Conservation (phyloP, 2,888 invertebrate species). For the Sarcophaga variegata region DNA sequence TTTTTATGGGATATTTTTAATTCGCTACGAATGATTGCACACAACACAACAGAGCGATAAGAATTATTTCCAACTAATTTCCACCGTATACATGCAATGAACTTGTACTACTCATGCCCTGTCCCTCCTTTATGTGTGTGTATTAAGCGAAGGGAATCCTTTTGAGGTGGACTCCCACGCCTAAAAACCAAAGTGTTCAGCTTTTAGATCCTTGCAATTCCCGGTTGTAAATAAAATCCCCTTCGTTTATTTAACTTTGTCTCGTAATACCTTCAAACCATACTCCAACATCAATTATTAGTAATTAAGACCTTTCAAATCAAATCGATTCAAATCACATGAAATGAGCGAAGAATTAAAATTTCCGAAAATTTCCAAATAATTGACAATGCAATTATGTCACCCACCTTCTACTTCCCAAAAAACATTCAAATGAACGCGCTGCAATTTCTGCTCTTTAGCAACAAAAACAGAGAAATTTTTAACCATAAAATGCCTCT, state of each 20-base stretch:
- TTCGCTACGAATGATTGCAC: neutral
- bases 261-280: no score
- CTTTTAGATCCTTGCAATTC: no score
- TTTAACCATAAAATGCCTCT: neutral
- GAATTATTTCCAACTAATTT: neutral
- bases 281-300: no score
- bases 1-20: neutral
- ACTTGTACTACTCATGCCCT: no score
- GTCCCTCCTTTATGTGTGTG: no score
- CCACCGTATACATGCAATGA: no score
- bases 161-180: no score
- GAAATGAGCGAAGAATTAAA: neutral
- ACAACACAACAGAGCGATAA: neutral
- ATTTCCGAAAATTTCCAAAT: neutral
- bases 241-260: no score
- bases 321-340: neutral
- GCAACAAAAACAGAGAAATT: neutral
- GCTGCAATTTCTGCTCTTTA: neutral
- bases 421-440: neutral
- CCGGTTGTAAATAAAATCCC: no score
- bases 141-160: no score
- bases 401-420: neutral
- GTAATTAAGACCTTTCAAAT: no score
- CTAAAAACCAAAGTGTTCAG: no score
- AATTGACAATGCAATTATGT: conserved; percentile 13